Percentiles rank a stretch among this genome's conserved stretches.
Conservation (phyloP, 2,888 invertebrate genomes). For the Eilema depressum region DNA sequence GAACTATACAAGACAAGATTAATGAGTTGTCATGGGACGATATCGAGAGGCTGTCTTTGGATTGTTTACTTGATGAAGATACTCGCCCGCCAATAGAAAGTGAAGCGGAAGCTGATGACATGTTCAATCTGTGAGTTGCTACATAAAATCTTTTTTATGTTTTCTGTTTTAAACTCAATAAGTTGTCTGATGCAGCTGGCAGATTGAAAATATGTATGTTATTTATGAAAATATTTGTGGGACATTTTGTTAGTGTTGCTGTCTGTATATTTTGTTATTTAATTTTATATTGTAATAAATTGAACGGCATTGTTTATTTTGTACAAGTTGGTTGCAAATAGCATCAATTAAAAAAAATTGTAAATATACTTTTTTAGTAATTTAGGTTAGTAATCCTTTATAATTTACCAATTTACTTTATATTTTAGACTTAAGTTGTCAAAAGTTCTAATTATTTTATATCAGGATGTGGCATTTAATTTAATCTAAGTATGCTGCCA, state of each 20-base stretch:
- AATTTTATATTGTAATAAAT: conserved; percentile 16
- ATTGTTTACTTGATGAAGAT: conserved; percentile 65
- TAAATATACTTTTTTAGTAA: conserved; percentile 14
- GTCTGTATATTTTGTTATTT: conserved; percentile 44
- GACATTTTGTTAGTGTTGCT: conserved; percentile 36
- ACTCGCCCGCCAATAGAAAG: conserved; percentile 49
- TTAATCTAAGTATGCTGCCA: background rate
- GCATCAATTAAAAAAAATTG: conserved; percentile 6
- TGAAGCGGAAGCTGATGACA: conserved; percentile 63
- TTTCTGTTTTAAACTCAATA: conserved; percentile 39
- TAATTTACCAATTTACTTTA: background rate
- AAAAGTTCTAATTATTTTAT: background rate
- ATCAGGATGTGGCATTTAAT: conserved; percentile 1
- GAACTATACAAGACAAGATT: conserved; percentile 83
- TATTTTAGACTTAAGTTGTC: background rate
- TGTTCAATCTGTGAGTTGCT: conserved; percentile 62
- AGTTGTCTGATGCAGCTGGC: conserved; percentile 28
- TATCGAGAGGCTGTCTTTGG: conserved; percentile 84
- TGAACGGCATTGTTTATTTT: conserved; percentile 15
- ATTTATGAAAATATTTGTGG: conserved; percentile 19
- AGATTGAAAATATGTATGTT: conserved; percentile 24
- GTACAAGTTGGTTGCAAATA: conserved; percentile 20
- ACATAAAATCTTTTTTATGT: conserved; percentile 38
- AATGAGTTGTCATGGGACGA: conserved; percentile 87
- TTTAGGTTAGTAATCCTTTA: background rate